Evolutionary conservation across 1,140 invertebrate genomes (phyloP).

Genomic region (Acyrthosiphon pisum): DNA sequence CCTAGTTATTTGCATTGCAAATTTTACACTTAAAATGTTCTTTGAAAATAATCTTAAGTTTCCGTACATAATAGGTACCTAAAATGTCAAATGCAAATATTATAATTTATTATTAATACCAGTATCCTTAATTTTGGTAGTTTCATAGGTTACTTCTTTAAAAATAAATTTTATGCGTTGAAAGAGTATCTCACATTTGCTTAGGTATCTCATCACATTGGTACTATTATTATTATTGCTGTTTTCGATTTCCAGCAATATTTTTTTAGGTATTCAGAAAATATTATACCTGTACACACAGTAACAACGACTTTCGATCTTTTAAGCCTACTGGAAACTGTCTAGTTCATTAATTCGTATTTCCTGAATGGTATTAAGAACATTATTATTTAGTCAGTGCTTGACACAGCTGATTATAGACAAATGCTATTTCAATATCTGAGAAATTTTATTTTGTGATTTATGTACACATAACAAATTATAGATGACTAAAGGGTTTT

Average conservation of each 20-base stretch:
- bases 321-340: neutral
- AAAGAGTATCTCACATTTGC: neutral
- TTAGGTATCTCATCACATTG: too few relatives aligned
- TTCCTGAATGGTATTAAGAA: neutral
- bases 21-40: neutral
- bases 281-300: too few relatives aligned
- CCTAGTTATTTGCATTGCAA: too few relatives aligned
- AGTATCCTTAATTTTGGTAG: neutral
- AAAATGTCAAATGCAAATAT: neutral
- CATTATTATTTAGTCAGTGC: neutral
- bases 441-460: neutral
- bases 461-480: neutral
- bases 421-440: neutral
- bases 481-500: neutral
- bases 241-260: neutral
- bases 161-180: neutral
- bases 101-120: neutral
- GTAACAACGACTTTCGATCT: neutral
- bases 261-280: too few relatives aligned
- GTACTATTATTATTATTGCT: neutral
- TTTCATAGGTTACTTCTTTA: neutral
- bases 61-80: neutral
- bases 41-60: neutral
- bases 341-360: neutral
- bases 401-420: neutral